Base-by-base conservation (phyloP, 2,888 invertebrate genomes). In the Geotrupes spiniger region DNA sequence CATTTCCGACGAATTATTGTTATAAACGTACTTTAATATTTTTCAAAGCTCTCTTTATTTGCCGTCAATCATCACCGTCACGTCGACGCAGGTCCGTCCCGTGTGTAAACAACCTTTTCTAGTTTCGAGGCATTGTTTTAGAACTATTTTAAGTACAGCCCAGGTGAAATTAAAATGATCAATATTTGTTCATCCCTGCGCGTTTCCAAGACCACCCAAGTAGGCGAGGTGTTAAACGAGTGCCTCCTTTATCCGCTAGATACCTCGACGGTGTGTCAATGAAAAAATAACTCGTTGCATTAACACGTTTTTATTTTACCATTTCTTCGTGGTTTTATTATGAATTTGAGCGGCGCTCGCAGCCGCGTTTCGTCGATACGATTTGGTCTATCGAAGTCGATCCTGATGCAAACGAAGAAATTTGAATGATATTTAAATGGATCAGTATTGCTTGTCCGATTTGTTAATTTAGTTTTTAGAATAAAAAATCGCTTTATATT, bases 221-320 rank as follows among this genome's bases (percentile, higher is more conserved):
- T 48, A 46, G 54, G 42, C 50, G 47, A 63, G 61, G 63, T 63
- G 63, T 58, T 63, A 63, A 63, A 60, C 53, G 60, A 49, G 44
- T 41, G 44, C 38, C 43, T 38, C 52, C 52, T 54, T 52, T 52
- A 48, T 48, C 38, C 41, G 45, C 45, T 42, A 40, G 56, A 57
- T 61, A 59, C 59, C 54, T 54, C 49, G 56, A 49, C 55, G 53
- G 25, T 36, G 46, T 62, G 60, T 62, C 63, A 62, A 63, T 64
- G 61, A 58, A 63, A 63, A 65, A 66, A 65, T 64, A 61, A 64
- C 61, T 60, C 54, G 58, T 61, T 68, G 68, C 70, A 71, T 71
- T 71, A 71, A 70, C 71, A 71, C 69, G 33, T 68, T 69, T 67
- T 64, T 66, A 67, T 68, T 64, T 59, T 50, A 38, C 41, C 42